Conservation (phyloP, 1,140 invertebrate species). For the Zaprionus ornatus region DNA sequence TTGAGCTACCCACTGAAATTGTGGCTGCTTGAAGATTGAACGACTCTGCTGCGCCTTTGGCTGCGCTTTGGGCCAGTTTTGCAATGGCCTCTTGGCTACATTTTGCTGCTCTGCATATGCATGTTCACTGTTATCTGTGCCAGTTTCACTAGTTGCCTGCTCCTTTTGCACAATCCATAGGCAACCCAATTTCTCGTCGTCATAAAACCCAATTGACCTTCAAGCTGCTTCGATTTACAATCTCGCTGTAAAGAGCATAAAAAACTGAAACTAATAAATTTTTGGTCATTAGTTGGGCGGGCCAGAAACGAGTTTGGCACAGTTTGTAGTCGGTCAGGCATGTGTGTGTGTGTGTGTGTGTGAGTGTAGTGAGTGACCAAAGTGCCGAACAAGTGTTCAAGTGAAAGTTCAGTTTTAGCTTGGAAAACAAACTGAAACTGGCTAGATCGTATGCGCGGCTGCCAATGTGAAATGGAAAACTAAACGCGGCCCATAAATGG, state of each 20-base stretch:
- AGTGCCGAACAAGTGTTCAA: slow-evolving; percentile 61
- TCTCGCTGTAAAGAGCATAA: slow-evolving; percentile 37
- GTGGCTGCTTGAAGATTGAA: not conserved
- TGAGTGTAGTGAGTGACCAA: slow-evolving; percentile 29
- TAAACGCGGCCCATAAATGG: slow-evolving; percentile 67
- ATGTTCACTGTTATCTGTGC: slow-evolving; percentile 6
- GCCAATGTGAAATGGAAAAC: slow-evolving; percentile 74
- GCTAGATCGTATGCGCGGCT: slow-evolving; percentile 32
- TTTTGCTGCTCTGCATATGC: slow-evolving; percentile 7
- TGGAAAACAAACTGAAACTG: slow-evolving; percentile 47
- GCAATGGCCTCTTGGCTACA: not conserved
- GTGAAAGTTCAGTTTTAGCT: slow-evolving; percentile 65
- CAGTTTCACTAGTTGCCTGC: slow-evolving; percentile 36
- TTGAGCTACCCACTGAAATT: not conserved
- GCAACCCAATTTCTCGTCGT: slow-evolving; percentile 60
- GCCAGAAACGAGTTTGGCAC: slow-evolving; percentile 58
- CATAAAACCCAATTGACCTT: slow-evolving; percentile 71
- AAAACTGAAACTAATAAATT: slow-evolving; percentile 72
- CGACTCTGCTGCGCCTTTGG: not conserved
- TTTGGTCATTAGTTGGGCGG: slow-evolving; percentile 73
- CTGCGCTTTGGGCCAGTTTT: not conserved
- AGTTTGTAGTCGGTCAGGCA: not conserved
- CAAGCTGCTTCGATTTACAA: slow-evolving; percentile 52
- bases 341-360: slow-evolving; percentile 7
- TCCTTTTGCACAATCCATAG: slow-evolving; percentile 16